Conservation (phyloP, 1,140 invertebrate species). For the Eriocheir sinensis region DNA sequence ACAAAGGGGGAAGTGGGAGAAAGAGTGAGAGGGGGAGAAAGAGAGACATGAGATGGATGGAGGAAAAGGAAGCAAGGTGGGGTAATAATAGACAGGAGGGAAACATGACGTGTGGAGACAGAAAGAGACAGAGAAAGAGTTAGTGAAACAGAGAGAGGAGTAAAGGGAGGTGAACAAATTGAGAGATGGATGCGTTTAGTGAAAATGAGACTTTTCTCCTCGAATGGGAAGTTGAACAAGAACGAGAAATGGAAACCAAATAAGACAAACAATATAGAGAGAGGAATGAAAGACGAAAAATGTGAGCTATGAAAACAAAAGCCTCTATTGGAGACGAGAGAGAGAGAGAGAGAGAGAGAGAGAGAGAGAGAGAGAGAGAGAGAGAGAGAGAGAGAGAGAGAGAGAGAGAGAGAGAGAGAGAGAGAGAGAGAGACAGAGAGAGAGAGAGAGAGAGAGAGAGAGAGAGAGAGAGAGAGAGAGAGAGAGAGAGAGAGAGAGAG, state of each 20-base stretch:
- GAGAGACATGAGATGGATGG: neutral
- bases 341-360: conserved; percentile 8
- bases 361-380: conserved; percentile 31
- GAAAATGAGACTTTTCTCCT: no score
- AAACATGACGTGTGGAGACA: no score
- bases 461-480: conserved; percentile 53
- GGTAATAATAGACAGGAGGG: no score
- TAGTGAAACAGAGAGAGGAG: no score
- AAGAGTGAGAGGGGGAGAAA: neutral
- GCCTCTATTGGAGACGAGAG: neutral
- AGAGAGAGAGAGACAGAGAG: neutral
- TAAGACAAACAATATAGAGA: no score
- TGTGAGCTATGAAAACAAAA: no score
- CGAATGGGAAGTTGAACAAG: no score
- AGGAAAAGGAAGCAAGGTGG: neutral
- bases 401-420: neutral
- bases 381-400: neutral
- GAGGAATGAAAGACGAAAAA: no score
- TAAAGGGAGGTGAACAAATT: no score
- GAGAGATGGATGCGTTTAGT: no score
- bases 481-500: conserved; percentile 42
- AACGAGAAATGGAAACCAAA: no score
- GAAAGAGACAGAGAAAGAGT: no score
- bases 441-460: conserved; percentile 30
- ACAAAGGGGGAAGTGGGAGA: neutral